Evolutionary conservation across 2,888 invertebrate genomes (phyloP), one percentile per base, ranked within the genome.

Genomic region (Agrochola lychnidis): DNA sequence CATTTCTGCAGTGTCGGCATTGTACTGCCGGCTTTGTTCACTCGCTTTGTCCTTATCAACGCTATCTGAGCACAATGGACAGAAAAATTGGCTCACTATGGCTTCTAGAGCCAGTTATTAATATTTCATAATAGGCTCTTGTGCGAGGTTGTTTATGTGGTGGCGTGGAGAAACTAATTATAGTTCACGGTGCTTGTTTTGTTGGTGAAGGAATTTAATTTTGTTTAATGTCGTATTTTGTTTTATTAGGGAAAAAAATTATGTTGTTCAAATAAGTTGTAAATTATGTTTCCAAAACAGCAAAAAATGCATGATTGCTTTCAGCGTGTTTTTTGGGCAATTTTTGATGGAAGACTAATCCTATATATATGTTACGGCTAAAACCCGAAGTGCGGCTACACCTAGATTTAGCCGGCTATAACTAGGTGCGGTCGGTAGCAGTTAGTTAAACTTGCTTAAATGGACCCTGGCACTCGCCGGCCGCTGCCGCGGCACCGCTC

Each of bases 81-180:
- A 92, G 92, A 95, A 95, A 95, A 95, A 95, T 95, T 95, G 95
- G 93, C 93, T 94, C 91, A 91, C 91, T 88, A 91, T 94, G 94
- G 93, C 93, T 94, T 91, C 91, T 90, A 90, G 90, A 87, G 86
- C 89, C 80, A 87, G 90, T 92, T 94, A 94, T 93, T 94, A 94
- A 94, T 92, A 94, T 93, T 92, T 92, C 90, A 91, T 93, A 94
- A 94, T 92, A 92, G 92, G 89, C 89, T 88, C 87, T 85, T 80
- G 79, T 86, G 81, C 76, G 25, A 42, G 63, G 36, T 73, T 73
- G 78, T 72, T 84, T 85, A 78, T 77, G 73, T 57, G 67, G 48
- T 78, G 70, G 62, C 81, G 73, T 69, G 67, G 79, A 73, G 81
- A 85, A 88, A 88, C 84, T 88, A 87, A 88, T 89, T 89, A 89